phyloP scores from a whole-genome alignment of 2,888 invertebrate genomes.

The Iphiclides podalirius region DNA sequence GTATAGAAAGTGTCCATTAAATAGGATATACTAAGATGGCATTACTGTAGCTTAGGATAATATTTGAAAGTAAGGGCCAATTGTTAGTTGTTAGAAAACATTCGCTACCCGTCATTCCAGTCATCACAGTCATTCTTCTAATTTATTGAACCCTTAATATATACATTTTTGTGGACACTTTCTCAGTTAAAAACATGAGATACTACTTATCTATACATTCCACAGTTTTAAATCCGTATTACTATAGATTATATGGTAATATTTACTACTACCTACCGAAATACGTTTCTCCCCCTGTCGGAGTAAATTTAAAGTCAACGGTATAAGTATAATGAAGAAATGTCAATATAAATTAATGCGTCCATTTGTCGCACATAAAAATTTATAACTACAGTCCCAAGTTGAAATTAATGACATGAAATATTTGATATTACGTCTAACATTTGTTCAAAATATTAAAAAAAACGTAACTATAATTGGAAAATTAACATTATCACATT shows the following conservation, averaged over 20 bases:
- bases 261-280: neutral
- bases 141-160: too few relatives aligned
- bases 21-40: too few relatives aligned
- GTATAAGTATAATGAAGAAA: neutral
- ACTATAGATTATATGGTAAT: neutral
- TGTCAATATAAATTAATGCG: neutral
- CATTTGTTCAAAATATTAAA: slow-evolving; percentile 32
- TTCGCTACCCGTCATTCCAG: too few relatives aligned
- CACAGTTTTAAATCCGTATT: too few relatives aligned
- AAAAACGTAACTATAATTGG: slow-evolving; percentile 20
- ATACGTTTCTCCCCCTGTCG: neutral
- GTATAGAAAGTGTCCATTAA: too few relatives aligned
- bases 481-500: slow-evolving; percentile 36
- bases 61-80: too few relatives aligned
- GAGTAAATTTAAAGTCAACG: neutral
- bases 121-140: too few relatives aligned
- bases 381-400: neutral
- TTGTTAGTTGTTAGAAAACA: too few relatives aligned
- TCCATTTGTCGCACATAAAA: neutral
- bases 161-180: too few relatives aligned
- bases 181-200: too few relatives aligned
- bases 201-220: too few relatives aligned
- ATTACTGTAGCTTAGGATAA: too few relatives aligned
- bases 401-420: neutral
- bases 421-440: slow-evolving; percentile 20